Evolutionary conservation across 2,797 vertebrate species (phyloP).

Genomic region (Micromesistius poutassou): DNA sequence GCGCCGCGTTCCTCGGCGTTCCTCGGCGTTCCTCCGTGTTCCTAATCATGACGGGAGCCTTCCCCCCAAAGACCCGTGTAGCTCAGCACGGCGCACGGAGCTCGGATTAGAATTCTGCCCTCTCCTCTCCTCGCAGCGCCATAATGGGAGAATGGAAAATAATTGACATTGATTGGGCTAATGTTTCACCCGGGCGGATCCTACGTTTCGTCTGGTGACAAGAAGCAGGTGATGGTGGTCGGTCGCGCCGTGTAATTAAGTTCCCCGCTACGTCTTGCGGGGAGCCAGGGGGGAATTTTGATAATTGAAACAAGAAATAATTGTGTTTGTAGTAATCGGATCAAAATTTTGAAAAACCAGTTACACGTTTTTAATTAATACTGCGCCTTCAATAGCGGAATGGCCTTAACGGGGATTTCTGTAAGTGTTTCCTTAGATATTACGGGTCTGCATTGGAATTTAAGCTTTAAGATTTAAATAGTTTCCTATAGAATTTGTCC

Average conservation of each 20-base stretch:
- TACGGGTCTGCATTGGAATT: conserved; percentile 20
- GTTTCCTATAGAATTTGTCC: not conserved
- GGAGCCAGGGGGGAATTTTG: conserved; percentile 56
- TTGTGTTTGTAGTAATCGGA: conserved; percentile 59
- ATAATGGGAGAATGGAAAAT: conserved; percentile 68
- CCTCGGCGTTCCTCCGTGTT: conserved; percentile 51
- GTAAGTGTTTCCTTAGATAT: conserved; percentile 21
- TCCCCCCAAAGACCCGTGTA: conserved; percentile 46
- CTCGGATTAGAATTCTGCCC: conserved; percentile 66
- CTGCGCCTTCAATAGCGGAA: not conserved
- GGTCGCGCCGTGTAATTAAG: conserved; percentile 61
- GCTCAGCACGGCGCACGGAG: conserved; percentile 51
- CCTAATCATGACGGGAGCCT: conserved; percentile 64
- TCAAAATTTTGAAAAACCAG: conserved; percentile 51
- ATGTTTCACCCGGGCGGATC: conserved; percentile 64
- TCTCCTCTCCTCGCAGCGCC: conserved; percentile 59
- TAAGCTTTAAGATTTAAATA: conserved; percentile 6
- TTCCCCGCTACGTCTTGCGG: conserved; percentile 35
- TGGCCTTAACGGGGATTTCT: conserved; percentile 26
- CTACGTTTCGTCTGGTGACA: conserved; percentile 12
- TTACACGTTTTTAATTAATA: conserved; percentile 36
- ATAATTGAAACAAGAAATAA: conserved; percentile 66
- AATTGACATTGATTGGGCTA: conserved; percentile 77
- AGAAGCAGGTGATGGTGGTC: conserved; percentile 61
- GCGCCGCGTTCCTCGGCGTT: too few species aligned